These are phyloP conservation scores for Takifugu rubripes DNA, from an alignment of 2,797 vertebrate genomes.

Conservation along the genomic window DNA sequence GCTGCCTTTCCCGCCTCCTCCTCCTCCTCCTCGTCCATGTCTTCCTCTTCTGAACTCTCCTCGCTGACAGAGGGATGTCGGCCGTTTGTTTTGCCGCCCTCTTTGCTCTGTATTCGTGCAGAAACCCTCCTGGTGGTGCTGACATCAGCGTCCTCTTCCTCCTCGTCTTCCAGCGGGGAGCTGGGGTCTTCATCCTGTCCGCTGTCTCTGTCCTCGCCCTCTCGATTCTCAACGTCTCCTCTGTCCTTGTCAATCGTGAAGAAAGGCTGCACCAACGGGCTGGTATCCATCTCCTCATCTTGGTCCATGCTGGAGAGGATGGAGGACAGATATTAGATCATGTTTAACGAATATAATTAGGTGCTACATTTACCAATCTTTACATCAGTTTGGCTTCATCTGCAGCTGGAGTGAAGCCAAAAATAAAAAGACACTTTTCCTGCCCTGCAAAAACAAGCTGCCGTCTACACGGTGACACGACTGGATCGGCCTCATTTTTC, in stretches of 20 bases:
- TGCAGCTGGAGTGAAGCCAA: no score
- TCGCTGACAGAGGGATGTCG: slow-evolving; percentile 40
- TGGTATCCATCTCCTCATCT: slow-evolving; percentile 73
- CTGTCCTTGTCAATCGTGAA: slow-evolving; percentile 57
- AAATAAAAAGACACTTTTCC: no score
- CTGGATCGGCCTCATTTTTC: neutral
- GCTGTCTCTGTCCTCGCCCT: slow-evolving; percentile 14
- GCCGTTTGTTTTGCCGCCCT: slow-evolving; percentile 24
- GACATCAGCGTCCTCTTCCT: slow-evolving; percentile 46
- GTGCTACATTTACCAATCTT: no score
- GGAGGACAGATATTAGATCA: neutral
- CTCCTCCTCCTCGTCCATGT: slow-evolving; percentile 22
- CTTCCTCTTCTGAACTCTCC: slow-evolving; percentile 67
- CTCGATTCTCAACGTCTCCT: slow-evolving; percentile 7
- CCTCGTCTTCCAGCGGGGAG: slow-evolving; percentile 23
- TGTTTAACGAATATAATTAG: neutral
- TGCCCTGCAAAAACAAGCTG: no score
- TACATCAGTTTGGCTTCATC: no score
- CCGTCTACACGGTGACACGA: neutral
- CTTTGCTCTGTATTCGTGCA: neutral
- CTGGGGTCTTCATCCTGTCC: slow-evolving; percentile 41
- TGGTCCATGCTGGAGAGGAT: slow-evolving; percentile 53
- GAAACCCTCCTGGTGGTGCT: slow-evolving; percentile 52
- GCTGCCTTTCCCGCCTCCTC: slow-evolving; percentile 3
- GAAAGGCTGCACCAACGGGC: slow-evolving; percentile 42